Evolutionary conservation across 1,140 invertebrate species (phyloP).

Genomic region (Antheraea mylitta): DNA sequence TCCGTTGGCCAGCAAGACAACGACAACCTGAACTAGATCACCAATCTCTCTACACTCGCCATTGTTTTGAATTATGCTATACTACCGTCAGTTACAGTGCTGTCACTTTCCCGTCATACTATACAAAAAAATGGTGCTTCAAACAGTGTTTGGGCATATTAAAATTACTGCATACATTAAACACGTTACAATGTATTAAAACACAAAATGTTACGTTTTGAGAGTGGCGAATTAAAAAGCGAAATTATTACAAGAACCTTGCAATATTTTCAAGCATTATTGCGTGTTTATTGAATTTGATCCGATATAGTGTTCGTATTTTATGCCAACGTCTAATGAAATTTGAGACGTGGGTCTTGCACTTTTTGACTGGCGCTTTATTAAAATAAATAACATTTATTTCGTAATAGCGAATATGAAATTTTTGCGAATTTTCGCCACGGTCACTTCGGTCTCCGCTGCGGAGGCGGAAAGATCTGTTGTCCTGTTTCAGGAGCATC

Average conservation of each 20-base stretch:
- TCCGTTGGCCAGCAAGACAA: too few species aligned
- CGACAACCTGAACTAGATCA: too few species aligned
- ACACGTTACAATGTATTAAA: too few species aligned
- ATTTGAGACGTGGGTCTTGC: constrained; percentile 38
- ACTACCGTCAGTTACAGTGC: too few species aligned
- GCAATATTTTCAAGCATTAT: constrained; percentile 33
- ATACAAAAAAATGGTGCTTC: too few species aligned
- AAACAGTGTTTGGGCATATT: too few species aligned
- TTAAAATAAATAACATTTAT: constrained; percentile 49
- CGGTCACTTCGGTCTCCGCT: constrained; percentile 40
- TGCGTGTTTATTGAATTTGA: constrained; percentile 35
- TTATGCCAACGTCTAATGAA: constrained; percentile 43
- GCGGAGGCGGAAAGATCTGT: constrained; percentile 69
- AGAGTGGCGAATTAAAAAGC: constrained; percentile 22
- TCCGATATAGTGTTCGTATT: constrained; percentile 31
- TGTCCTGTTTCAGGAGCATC: constrained; percentile 72
- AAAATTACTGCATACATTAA: too few species aligned
- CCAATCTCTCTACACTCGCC: too few species aligned
- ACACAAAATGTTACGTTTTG: background rate
- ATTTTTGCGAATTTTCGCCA: constrained; percentile 57
- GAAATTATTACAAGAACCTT: constrained; percentile 25
- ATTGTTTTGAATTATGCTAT: too few species aligned
- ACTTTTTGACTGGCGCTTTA: constrained; percentile 41
- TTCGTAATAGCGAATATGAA: constrained; percentile 36
- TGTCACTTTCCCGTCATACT: too few species aligned